These are phyloP conservation scores for Amiota mariae DNA, from an alignment of 2,888 invertebrate genomes.

Conservation along the genomic window DNA sequence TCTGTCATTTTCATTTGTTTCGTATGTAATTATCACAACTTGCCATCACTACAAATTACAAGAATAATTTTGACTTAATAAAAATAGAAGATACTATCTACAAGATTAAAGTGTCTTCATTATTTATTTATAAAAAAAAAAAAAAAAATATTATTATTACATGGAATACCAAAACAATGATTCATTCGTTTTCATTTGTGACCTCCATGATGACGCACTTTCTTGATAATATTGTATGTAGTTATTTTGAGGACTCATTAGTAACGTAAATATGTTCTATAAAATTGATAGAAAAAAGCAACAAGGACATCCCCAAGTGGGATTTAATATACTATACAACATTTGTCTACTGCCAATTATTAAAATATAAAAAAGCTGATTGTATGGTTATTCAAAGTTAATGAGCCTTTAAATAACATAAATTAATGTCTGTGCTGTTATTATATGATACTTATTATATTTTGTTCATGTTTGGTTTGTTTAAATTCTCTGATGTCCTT, in stretches of 20 bases:
- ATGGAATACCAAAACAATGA: too few species aligned
- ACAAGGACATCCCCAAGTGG: background rate
- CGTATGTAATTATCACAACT: too few species aligned
- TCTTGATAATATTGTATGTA: too few species aligned
- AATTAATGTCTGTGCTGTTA: background rate
- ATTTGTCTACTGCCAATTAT: background rate
- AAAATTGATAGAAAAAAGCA: background rate
- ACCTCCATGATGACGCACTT: too few species aligned
- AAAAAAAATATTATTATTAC: too few species aligned
- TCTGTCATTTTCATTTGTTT: background rate
- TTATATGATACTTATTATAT: too few species aligned
- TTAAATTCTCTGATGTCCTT: background rate
- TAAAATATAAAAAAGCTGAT: background rate
- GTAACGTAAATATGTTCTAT: background rate
- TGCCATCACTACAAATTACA: too few species aligned
- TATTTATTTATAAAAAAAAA: too few species aligned
- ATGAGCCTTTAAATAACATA: slow-evolving; percentile 16
- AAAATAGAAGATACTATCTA: too few species aligned
- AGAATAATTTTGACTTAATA: too few species aligned
- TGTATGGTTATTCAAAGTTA: slow-evolving; percentile 14
- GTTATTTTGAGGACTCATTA: background rate
- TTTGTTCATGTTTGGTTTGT: background rate
- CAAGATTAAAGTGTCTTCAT: too few species aligned
- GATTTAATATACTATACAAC: slow-evolving; percentile 6
- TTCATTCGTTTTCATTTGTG: too few species aligned